Evolutionary conservation across 1,140 invertebrate genomes (phyloP).

Genomic region (Drosophila novamexicana): DNA sequence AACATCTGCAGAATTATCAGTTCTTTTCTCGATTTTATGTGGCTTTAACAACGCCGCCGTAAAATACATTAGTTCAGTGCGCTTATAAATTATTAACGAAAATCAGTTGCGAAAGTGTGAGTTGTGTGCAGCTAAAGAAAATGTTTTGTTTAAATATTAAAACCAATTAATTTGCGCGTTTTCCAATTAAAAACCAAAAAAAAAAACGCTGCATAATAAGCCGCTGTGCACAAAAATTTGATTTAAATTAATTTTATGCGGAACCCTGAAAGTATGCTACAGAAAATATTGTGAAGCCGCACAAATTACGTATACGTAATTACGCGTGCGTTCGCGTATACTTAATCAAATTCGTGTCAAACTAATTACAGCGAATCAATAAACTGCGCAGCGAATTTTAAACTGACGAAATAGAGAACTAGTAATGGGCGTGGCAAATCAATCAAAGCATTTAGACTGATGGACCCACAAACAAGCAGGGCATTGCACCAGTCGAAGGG

Average conservation of each 20-base stretch:
- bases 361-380: conserved; percentile 69
- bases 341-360: conserved; percentile 40
- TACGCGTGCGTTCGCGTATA: conserved; percentile 2
- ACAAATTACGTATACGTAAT: conserved; percentile 43
- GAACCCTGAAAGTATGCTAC: conserved; percentile 52
- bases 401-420: no score
- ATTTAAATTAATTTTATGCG: not conserved
- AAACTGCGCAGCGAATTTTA: conserved; percentile 11
- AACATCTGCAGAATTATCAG: conserved; percentile 1
- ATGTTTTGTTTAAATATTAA: not conserved
- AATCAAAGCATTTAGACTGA: not conserved
- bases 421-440: not conserved
- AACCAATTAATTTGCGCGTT: no score
- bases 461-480: not conserved
- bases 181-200: not conserved
- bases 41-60: conserved; percentile 15
- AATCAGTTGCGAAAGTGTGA: conserved; percentile 37
- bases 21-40: no score
- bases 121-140: conserved; percentile 11
- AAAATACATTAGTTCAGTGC: conserved; percentile 20
- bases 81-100: conserved; percentile 16
- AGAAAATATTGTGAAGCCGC: not conserved
- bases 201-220: not conserved
- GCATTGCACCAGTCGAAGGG: not conserved
- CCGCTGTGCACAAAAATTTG: not conserved